Percentiles rank a stretch among this genome's conserved stretches.
These are phyloP conservation scores for Martes martes DNA, from an alignment of 2,113 vertebrate species.

Conservation along the genomic window DNA sequence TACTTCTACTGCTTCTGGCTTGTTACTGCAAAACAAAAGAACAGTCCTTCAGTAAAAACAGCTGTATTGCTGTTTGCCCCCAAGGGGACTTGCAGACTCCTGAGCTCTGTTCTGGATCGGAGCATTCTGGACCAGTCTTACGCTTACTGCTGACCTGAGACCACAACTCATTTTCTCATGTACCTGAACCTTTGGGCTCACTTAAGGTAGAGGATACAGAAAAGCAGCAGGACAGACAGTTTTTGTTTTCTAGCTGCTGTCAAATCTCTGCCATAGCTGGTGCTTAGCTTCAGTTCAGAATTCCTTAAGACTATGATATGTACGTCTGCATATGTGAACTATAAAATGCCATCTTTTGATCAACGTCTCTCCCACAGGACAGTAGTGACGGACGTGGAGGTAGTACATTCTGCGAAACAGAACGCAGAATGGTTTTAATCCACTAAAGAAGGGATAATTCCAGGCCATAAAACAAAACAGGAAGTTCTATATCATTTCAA, in stretches of 20 bases:
- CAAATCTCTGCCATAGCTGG: background rate
- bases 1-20: slow-evolving; percentile 98
- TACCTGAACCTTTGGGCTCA: background rate
- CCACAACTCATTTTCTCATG: background rate
- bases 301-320: background rate
- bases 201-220: background rate
- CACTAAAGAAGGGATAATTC: slow-evolving; percentile 15
- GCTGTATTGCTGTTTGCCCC: background rate
- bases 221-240: background rate
- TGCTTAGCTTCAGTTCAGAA: background rate
- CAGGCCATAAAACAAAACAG: background rate
- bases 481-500: background rate
- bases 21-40: slow-evolving; percentile 88
- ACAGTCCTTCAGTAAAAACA: slow-evolving; percentile 2
- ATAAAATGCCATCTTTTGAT: background rate
- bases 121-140: background rate
- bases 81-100: background rate
- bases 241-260: slow-evolving; percentile 2
- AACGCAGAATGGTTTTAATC: background rate
- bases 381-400: background rate
- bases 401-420: background rate
- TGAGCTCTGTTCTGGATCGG: background rate
- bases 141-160: background rate
- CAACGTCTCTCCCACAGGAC: background rate
- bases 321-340: background rate